Evolutionary conservation across 2,888 invertebrate species (phyloP), one percentile per base, ranked within the genome.

Genomic region (Bellardia pandia): DNA sequence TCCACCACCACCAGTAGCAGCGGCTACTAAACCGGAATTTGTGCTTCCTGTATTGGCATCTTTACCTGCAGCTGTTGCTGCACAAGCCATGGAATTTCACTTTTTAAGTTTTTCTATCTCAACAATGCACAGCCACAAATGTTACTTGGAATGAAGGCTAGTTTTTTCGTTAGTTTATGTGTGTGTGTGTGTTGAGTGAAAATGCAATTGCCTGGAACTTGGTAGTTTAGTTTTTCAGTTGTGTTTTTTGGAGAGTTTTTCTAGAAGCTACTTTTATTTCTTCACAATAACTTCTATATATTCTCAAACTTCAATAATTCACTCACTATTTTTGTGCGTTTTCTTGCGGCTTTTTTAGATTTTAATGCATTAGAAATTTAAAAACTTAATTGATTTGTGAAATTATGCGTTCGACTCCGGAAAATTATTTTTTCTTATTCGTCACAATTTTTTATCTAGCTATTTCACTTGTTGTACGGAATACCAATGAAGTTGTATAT

Each of bases 21-120:
- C 90, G 48, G 90, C 88, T 76, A 89, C 88, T 88, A 90, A 83
- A 88, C 89, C 87, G 69, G 89, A 85, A 83, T 90, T 87, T 66
- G 87, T 40, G 64, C 75, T 79, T 89, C 85, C 88, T 81, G 90
- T 80, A 88, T 89, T 88, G 76, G 89, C 89, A 88, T 90, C 90
- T 89, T 90, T 88, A 85, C 79, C 82, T 58, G 82, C 85, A 83
- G 85, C 82, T 23, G 88, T 33, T 58, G 82, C 79, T 87, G 88
- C 86, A 85, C 75, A 83, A 83, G 87, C 85, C 86, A 88, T 87
- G 81, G 74, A 78, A 48, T 76, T 76, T 81, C 48, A 83, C 77
- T 86, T 88, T 86, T 64, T 53, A 68, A 40, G 51, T 58, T 83
- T 84, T 72, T 68, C 16, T 60, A 0, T 79, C 14, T 56, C 1